Percentiles rank a stretch among this genome's conserved stretches.
Conservation (phyloP, 2,113 vertebrate species). For the Tetrax tetrax region DNA sequence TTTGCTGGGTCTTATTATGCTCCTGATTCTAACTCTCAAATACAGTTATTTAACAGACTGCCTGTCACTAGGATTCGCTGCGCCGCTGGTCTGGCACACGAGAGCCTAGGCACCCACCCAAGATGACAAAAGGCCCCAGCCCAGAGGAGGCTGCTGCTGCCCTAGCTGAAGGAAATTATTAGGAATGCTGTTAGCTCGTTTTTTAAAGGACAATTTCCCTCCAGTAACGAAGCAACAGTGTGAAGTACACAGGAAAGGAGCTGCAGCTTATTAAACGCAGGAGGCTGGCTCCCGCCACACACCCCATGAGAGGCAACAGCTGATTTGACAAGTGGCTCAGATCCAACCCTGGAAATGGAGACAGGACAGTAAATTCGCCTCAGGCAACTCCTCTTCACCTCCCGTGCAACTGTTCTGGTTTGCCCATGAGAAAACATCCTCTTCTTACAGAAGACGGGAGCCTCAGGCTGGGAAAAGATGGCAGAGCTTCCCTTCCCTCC, state of each 20-base stretch:
- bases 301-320: neutral
- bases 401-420: neutral
- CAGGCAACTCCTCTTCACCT: neutral
- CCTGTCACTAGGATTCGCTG: neutral
- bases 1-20: neutral
- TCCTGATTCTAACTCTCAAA: neutral
- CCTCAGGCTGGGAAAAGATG: neutral
- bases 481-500: neutral
- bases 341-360: neutral
- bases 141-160: neutral
- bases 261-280: neutral
- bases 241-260: neutral
- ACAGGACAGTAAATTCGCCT: neutral
- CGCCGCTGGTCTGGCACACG: neutral
- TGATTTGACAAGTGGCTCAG: neutral
- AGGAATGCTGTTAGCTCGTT: neutral
- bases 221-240: neutral
- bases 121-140: neutral
- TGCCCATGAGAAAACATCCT: neutral
- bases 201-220: neutral
- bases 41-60: neutral
- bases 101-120: neutral
- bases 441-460: neutral
- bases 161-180: neutral
- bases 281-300: neutral